Evolutionary conservation across 2,113 vertebrate genomes (phyloP).

Genomic region (Antidorcas marsupialis): DNA sequence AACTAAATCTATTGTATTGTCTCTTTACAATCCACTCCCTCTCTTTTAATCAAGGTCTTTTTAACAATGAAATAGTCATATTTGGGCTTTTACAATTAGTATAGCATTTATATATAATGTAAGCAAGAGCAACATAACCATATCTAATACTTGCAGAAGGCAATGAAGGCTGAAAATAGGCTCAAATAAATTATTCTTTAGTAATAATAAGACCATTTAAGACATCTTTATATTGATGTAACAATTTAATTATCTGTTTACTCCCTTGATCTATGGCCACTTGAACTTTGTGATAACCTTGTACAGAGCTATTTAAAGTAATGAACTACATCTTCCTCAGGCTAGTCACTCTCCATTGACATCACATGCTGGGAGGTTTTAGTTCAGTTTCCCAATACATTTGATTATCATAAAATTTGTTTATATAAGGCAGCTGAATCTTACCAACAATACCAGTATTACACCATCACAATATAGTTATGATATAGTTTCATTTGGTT

Average conservation of each 20-base stretch:
- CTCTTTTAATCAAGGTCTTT: constrained; percentile 17
- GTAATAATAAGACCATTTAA: neutral
- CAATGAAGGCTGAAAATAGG: neutral
- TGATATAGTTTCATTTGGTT: constrained; percentile 9
- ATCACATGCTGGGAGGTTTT: neutral
- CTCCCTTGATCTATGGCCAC: neutral
- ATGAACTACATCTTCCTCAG: constrained; percentile 10
- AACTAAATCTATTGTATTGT: neutral
- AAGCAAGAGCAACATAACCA: constrained; percentile 11
- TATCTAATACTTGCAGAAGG: constrained; percentile 11
- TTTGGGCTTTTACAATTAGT: neutral
- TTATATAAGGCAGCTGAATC: constrained; percentile 34
- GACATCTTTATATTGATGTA: constrained; percentile 8
- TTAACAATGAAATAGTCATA: constrained; percentile 9
- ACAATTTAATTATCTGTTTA: constrained; percentile 22
- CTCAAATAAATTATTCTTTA: neutral
- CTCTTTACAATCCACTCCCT: neutral
- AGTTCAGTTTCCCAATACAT: neutral
- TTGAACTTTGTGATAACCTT: constrained; percentile 42
- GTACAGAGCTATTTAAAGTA: neutral
- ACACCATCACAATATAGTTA: neutral
- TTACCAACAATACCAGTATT: neutral
- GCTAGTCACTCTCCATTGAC: constrained; percentile 1
- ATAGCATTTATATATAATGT: neutral
- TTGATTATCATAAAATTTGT: neutral